A percentile compares a stretch with the other conserved stretches of the same genome.
These are phyloP conservation scores for Castor canadensis DNA, from an alignment of 2,113 vertebrate species.

Conservation along the genomic window DNA sequence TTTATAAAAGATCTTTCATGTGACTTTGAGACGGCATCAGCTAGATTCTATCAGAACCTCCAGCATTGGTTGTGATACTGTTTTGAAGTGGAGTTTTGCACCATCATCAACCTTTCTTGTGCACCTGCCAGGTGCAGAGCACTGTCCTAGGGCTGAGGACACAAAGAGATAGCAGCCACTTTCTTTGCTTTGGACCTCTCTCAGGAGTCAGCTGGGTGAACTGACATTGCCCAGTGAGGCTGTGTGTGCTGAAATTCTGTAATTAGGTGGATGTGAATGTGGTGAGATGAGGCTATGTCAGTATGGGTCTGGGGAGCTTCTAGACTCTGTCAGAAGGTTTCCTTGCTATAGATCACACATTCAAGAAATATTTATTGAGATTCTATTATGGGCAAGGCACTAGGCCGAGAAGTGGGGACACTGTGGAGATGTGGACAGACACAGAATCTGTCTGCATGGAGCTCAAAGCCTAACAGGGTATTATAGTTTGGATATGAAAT, in stretches of 20 bases:
- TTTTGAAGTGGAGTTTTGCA: neutral
- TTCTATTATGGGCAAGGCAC: neutral
- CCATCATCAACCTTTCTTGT: slow-evolving; percentile 31
- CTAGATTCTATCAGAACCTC: neutral
- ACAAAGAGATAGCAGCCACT: neutral
- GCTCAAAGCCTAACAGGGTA: neutral
- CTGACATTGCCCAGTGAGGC: neutral
- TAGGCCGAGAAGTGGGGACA: neutral
- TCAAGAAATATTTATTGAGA: neutral
- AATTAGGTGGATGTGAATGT: rapidly evolving
- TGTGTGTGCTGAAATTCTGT: neutral
- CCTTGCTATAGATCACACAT: neutral
- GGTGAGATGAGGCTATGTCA: neutral
- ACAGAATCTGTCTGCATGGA: neutral
- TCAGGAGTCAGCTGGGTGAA: neutral
- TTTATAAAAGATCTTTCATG: slow-evolving; percentile 56
- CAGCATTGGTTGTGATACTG: neutral
- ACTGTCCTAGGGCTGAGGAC: slow-evolving; percentile 9
- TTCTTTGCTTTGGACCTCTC: slow-evolving; percentile 20
- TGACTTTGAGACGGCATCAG: slow-evolving; percentile 55
- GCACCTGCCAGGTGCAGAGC: slow-evolving; percentile 21
- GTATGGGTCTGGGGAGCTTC: rapidly evolving
- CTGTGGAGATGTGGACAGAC: neutral
- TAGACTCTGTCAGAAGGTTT: neutral
- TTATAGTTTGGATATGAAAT: neutral